phyloP scores from a whole-genome alignment of 2,113 vertebrate genomes.

The Coptodon bakossiorum region DNA sequence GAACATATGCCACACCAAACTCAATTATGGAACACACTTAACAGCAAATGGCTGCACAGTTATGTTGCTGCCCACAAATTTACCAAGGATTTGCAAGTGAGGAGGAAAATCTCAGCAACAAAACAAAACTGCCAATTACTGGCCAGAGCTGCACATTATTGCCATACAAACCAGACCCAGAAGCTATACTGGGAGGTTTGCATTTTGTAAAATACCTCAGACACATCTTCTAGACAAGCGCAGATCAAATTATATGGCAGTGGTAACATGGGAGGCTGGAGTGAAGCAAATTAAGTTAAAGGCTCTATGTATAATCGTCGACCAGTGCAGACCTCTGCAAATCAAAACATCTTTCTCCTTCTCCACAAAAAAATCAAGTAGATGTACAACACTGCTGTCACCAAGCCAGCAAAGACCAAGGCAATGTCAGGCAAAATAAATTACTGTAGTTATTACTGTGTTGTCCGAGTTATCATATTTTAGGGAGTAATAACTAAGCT shows the following conservation, averaged over 20 bases:
- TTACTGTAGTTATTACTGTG: slow-evolving; percentile 33
- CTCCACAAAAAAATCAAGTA: neutral
- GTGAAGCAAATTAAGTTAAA: slow-evolving; percentile 47
- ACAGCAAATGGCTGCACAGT: neutral
- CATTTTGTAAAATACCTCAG: slow-evolving; percentile 2
- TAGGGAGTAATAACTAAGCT: slow-evolving; percentile 37
- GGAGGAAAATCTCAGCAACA: neutral
- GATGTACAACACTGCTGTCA: neutral
- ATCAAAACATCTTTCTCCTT: slow-evolving; percentile 32
- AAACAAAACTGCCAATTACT: neutral
- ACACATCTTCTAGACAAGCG: slow-evolving; percentile 9
- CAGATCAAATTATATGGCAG: slow-evolving; percentile 31
- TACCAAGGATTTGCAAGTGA: neutral
- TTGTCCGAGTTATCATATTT: slow-evolving; percentile 40
- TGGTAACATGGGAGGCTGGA: slow-evolving; percentile 11
- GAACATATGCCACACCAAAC: neutral
- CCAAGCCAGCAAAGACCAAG: neutral
- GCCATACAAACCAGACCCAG: neutral
- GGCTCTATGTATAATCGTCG: slow-evolving; percentile 14
- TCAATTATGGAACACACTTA: neutral
- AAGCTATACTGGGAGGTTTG: neutral
- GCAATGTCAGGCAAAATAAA: slow-evolving; percentile 30
- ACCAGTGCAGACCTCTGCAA: slow-evolving; percentile 18
- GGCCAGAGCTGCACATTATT: neutral
- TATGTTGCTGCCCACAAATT: neutral